Percentiles rank a stretch among this genome's conserved stretches.
These are phyloP conservation scores for Acipenser ruthenus DNA, from an alignment of 2,797 vertebrate genomes.

Conservation along the genomic window DNA sequence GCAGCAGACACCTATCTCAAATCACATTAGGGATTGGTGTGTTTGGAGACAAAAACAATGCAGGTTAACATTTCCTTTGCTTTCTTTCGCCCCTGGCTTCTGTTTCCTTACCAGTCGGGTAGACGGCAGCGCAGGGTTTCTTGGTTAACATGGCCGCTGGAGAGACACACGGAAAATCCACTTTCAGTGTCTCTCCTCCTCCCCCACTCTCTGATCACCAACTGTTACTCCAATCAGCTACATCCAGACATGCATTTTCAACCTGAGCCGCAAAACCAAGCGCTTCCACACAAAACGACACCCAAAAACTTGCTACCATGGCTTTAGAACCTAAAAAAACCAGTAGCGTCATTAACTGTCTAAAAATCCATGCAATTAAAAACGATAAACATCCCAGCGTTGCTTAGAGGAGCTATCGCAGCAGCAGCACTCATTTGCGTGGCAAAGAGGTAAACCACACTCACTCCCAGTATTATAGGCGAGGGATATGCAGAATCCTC, in stretches of 20 bases:
- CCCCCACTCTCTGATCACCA: conserved; percentile 32
- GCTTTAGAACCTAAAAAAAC: conserved; percentile 21
- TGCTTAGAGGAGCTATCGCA: background rate
- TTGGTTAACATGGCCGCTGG: conserved; percentile 82
- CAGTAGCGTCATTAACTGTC: conserved; percentile 8
- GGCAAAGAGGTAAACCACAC: background rate
- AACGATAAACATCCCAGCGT: background rate
- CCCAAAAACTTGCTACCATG: conserved; percentile 19
- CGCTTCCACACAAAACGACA: conserved; percentile 24
- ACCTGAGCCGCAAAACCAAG: conserved; percentile 18
- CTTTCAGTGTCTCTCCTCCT: conserved; percentile 37
- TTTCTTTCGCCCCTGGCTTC: conserved; percentile 14
- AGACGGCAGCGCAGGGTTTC: conserved; percentile 61
- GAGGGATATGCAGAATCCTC: conserved; percentile 26
- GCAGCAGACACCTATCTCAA: no score
- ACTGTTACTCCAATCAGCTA: conserved; percentile 41
- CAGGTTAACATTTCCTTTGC: background rate
- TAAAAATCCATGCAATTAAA: conserved; percentile 7
- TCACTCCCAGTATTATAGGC: conserved; percentile 12
- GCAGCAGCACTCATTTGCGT: conserved; percentile 12
- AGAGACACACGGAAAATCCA: conserved; percentile 36
- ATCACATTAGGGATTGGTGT: no score
- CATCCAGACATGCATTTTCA: conserved; percentile 32
- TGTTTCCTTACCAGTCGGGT: conserved; percentile 57
- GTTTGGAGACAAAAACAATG: background rate